Conservation (phyloP, 1,140 invertebrate genomes). For the Drosophila bifasciata region DNA sequence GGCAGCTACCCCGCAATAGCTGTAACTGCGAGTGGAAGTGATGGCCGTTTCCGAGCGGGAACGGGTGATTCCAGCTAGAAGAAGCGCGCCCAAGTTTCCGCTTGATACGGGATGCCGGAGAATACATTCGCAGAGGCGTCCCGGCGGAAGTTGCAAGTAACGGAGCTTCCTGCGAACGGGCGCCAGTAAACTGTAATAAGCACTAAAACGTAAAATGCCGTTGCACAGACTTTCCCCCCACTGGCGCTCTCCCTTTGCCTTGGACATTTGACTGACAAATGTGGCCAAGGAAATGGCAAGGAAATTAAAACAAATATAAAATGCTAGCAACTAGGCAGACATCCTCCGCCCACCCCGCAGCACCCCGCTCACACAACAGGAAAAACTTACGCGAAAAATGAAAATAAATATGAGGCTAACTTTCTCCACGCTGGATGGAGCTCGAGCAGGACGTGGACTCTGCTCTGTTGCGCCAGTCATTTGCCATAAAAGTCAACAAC, state of each 20-base stretch:
- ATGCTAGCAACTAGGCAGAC: slow-evolving; percentile 59
- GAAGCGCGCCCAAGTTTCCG: slow-evolving; percentile 45
- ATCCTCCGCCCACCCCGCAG: no score
- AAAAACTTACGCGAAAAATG: slow-evolving; percentile 50
- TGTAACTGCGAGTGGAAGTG: slow-evolving; percentile 32
- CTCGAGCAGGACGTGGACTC: not conserved
- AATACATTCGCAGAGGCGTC: slow-evolving; percentile 24
- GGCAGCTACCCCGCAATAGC: slow-evolving; percentile 23
- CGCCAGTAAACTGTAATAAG: slow-evolving; percentile 75
- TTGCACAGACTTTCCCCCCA: slow-evolving; percentile 45
- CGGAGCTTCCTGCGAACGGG: slow-evolving; percentile 59
- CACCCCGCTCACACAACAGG: slow-evolving; percentile 15
- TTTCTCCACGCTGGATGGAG: slow-evolving; percentile 20
- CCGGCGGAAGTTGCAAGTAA: slow-evolving; percentile 72
- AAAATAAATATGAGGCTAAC: slow-evolving; percentile 65
- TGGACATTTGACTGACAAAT: slow-evolving; percentile 75
- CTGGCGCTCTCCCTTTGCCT: slow-evolving; percentile 16
- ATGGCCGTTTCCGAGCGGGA: slow-evolving; percentile 4
- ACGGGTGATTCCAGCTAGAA: slow-evolving; percentile 35
- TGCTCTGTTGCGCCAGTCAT: slow-evolving; percentile 48
- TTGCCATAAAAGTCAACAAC: slow-evolving; percentile 79
- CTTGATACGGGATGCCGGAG: slow-evolving; percentile 28
- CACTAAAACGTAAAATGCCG: slow-evolving; percentile 65
- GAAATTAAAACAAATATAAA: slow-evolving; percentile 82
- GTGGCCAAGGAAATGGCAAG: slow-evolving; percentile 75